Base-by-base conservation (phyloP, 2,113 vertebrate genomes). In the Cochlearius cochlearius region DNA sequence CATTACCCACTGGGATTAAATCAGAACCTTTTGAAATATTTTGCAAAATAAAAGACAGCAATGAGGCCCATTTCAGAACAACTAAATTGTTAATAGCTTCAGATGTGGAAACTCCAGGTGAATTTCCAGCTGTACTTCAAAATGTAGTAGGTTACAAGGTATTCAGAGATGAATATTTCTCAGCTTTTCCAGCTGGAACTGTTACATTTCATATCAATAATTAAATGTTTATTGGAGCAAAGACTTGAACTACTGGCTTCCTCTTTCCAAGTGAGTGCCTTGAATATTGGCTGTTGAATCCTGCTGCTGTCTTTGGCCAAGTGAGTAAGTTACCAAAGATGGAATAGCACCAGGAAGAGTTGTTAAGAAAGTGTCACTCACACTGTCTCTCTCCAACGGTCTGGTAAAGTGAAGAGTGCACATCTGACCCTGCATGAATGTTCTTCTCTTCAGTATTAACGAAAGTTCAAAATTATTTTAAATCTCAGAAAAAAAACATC, bases 181-280 rank as follows among this genome's bases (percentile, higher is more conserved):
- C 34, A 84, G 49, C 11, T 25, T 69, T 93, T 96, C 68, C 47
- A 81, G n/a, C n/a, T 91, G 77, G 73, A 92, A 81, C 55, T 26
- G 81, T 69, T 93, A 41, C 60, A 84, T n/a, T 84, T 95, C 68
- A 45, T 84, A 84, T 81, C 73, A 91, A 84, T 91, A 94, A 95
- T 91, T 94, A 89, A 94, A 96, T 77, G 59, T 66, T 91, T 92
- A 91, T 64, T 89, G 60, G 55, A 89, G 80, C 64, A 95, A 64
- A 91, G 47, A 71, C 14, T 6, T 90, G 73, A 94, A 84, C 49
- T 86, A 56, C 75, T 76, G 86, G 75, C 59, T 94, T 93, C 66
- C 21, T 79, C 68, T 77, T 91, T 88, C 84, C 81, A 87, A 86
- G 29, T 36, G 29, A 91, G 20, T 55, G 38, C 47, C 53, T 91